phyloP scores from a whole-genome alignment of 2,888 invertebrate species.

The Heliconius erato region DNA sequence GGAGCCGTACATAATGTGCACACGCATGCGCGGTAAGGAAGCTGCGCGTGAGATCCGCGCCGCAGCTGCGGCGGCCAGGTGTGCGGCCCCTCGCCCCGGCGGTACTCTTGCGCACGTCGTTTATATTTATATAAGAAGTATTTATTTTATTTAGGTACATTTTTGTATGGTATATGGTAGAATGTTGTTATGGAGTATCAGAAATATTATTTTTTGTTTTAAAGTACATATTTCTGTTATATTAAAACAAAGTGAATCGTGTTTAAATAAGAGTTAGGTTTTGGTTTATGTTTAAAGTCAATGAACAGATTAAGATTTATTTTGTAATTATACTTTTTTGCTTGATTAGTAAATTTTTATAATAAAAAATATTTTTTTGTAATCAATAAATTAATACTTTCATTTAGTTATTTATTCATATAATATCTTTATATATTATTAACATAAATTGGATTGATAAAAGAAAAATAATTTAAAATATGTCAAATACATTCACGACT shows the following conservation, averaged over 20 bases:
- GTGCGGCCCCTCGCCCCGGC: constrained; percentile 72
- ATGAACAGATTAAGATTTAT: neutral
- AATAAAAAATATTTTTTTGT: neutral
- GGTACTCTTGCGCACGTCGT: constrained; percentile 61
- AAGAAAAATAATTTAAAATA: constrained; percentile 47
- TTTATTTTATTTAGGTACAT: neutral
- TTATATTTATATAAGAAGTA: no score
- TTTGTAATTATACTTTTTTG: neutral
- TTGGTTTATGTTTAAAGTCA: neutral
- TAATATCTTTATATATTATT: neutral
- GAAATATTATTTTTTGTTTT: neutral
- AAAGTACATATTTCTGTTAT: neutral
- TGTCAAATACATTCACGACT: constrained; percentile 54
- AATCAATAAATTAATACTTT: neutral
- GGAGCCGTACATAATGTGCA: constrained; percentile 60
- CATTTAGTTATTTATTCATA: neutral
- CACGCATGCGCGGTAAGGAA: constrained; percentile 81
- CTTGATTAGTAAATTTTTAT: neutral
- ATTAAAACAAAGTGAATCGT: neutral
- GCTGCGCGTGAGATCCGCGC: constrained; percentile 84
- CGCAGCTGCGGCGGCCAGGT: constrained; percentile 85
- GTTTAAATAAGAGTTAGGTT: neutral
- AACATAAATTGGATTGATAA: neutral
- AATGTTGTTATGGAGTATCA: neutral
- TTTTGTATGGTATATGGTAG: neutral